Conservation (phyloP, 2,113 vertebrate species). For the Nanger granti region DNA sequence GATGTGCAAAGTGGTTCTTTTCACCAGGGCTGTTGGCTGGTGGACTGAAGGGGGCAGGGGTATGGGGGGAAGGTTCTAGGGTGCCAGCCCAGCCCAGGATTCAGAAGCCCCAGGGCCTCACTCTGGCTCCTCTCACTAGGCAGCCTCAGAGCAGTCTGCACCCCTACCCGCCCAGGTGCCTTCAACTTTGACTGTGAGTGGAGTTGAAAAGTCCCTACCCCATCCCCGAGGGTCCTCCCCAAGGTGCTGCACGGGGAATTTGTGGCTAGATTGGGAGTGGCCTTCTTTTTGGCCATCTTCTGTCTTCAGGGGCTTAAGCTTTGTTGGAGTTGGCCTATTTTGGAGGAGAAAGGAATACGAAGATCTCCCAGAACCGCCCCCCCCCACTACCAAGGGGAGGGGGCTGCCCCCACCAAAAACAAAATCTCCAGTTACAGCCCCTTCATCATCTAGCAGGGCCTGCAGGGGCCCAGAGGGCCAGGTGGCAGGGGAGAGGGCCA, state of each 20-base stretch:
- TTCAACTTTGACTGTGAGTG: neutral
- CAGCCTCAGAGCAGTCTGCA: neutral
- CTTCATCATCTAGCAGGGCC: neutral
- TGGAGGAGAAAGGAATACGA: neutral
- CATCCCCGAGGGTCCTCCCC: neutral
- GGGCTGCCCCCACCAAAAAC: neutral
- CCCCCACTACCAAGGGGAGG: neutral
- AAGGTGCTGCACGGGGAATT: neutral
- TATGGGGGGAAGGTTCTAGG: neutral
- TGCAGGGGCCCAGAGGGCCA: neutral
- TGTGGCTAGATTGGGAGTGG: neutral
- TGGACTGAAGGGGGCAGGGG: neutral
- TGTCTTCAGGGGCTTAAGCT: neutral
- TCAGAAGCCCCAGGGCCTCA: neutral
- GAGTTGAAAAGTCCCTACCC: neutral
- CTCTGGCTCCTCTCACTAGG: neutral
- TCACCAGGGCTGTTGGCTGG: neutral
- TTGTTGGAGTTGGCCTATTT: neutral
- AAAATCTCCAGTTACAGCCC: neutral
- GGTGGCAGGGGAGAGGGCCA: neutral
- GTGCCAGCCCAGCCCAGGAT: neutral
- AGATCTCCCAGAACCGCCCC: neutral
- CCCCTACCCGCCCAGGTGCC: neutral
- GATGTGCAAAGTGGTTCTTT: neutral
- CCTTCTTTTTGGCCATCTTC: neutral